Conservation (phyloP, 2,888 invertebrate species). For the Drosophila demipolita region DNA sequence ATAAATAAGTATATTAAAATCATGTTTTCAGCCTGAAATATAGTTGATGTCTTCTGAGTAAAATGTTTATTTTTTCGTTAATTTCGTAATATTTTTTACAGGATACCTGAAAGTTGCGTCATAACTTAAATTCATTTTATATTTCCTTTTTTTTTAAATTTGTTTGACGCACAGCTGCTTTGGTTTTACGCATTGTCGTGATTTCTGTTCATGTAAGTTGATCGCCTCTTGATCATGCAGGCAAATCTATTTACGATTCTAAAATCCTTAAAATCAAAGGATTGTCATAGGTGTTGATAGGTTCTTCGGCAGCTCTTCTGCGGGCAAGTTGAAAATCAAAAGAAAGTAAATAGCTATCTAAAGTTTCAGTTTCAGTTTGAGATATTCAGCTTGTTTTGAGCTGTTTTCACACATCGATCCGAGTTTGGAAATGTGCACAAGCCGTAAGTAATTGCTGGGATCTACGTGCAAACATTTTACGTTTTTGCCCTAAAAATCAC, state of each 20-base stretch:
- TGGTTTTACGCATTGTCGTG: constrained; percentile 29
- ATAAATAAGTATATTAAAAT: background rate
- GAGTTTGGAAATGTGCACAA: constrained; percentile 64
- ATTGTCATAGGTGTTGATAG: constrained; percentile 65
- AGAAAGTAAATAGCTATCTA: constrained; percentile 40
- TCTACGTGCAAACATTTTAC: constrained; percentile 81
- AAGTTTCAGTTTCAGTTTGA: constrained; percentile 12
- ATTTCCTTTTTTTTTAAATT: constrained; percentile 4
- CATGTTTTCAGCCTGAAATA: background rate
- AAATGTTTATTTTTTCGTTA: background rate
- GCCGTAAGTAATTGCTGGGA: constrained; percentile 83
- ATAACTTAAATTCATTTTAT: background rate
- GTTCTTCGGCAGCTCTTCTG: constrained; percentile 27
- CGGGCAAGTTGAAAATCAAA: constrained; percentile 45
- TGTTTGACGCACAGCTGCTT: constrained; percentile 63
- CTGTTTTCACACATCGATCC: constrained; percentile 2
- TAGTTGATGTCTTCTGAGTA: background rate
- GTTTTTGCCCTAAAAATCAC: constrained; percentile 73
- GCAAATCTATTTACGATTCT: constrained; percentile 18
- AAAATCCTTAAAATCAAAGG: constrained; percentile 19
- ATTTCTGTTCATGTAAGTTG: constrained; percentile 51
- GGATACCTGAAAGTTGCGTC: constrained; percentile 23
- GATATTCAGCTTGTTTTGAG: background rate
- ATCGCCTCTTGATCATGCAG: constrained; percentile 56
- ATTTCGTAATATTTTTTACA: background rate